A percentile compares a stretch with the other conserved stretches of the same genome.
These are phyloP conservation scores for Pogonophryne albipinna DNA, from an alignment of 2,797 vertebrate species.

Conservation along the genomic window DNA sequence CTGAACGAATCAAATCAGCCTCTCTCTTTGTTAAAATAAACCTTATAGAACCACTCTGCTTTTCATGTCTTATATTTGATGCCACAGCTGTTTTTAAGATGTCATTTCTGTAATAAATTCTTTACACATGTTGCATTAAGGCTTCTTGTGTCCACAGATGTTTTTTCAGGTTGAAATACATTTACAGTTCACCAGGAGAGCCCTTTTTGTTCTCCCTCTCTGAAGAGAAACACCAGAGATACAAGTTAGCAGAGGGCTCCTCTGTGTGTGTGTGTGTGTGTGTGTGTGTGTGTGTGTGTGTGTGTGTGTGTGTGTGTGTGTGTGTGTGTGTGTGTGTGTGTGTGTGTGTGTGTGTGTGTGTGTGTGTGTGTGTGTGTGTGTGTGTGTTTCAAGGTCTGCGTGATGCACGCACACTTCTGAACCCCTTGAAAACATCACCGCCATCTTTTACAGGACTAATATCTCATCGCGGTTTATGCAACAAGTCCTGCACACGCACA, in stretches of 20 bases:
- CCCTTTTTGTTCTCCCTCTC: constrained; percentile 23
- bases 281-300: constrained; percentile 9
- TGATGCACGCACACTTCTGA: constrained; percentile 6
- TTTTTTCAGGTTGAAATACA: constrained; percentile 20
- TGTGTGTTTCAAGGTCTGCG: constrained; percentile 35
- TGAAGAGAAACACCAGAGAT: constrained; percentile 19
- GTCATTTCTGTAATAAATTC: constrained; percentile 24
- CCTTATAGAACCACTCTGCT: background rate
- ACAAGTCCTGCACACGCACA: constrained; percentile 37
- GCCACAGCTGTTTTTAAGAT: constrained; percentile 8
- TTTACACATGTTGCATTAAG: constrained; percentile 11
- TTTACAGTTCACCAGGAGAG: constrained; percentile 29
- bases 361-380: background rate
- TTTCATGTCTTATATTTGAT: constrained; percentile 3
- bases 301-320: constrained; percentile 19
- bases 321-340: constrained; percentile 18
- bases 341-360: constrained; percentile 7
- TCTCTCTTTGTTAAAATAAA: constrained; percentile 6
- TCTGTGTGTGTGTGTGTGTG: constrained; percentile 21
- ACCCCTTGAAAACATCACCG: background rate
- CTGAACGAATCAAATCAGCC: no score
- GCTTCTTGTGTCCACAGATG: background rate
- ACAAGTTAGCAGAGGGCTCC: constrained; percentile 17
- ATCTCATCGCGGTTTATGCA: constrained; percentile 41
- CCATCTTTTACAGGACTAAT: constrained; percentile 7